These are phyloP conservation scores for Drosophila nr. fundita DNA, from an alignment of 2,888 invertebrate genomes.

Conservation along the genomic window DNA sequence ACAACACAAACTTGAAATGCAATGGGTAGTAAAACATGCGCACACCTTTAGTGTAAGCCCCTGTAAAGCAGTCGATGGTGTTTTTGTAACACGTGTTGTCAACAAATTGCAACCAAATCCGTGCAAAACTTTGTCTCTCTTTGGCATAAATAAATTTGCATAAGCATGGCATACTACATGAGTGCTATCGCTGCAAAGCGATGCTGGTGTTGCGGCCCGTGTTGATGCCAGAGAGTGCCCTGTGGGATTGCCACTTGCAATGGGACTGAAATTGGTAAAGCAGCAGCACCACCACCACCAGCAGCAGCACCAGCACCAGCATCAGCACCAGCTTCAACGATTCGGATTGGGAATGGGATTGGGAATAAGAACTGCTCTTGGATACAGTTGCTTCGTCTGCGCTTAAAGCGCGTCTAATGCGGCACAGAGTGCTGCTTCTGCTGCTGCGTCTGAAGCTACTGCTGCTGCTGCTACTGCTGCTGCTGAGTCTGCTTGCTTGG, in stretches of 20 bases:
- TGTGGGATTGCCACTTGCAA: constrained; percentile 12
- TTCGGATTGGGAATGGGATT: neutral
- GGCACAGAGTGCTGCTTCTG: constrained; percentile 1
- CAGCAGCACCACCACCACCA: neutral
- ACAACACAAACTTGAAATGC: neutral
- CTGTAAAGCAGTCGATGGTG: constrained; percentile 15
- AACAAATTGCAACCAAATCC: constrained; percentile 78
- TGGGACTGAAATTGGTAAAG: constrained; percentile 21
- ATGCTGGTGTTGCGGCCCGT: constrained; percentile 3
- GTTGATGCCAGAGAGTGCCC: constrained; percentile 12
- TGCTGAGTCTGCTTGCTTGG: constrained; percentile 5
- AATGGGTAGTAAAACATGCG: constrained; percentile 15
- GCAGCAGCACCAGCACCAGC: neutral
- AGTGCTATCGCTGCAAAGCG: constrained; percentile 24
- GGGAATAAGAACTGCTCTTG: constrained; percentile 1
- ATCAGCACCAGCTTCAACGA: neutral
- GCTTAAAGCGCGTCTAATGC: constrained; percentile 39
- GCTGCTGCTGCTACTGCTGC: neutral
- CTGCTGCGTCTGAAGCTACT: neutral
- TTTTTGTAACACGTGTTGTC: constrained; percentile 72
- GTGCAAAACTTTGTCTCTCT: constrained; percentile 70
- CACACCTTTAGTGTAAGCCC: constrained; percentile 5
- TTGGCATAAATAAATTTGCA: constrained; percentile 75
- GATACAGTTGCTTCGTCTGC: constrained; percentile 22
- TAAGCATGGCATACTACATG: constrained; percentile 67